Evolutionary conservation across 2,113 vertebrate genomes (phyloP), one percentile per base, ranked within the genome.

Genomic region (Brachyhypopomus gauderio): DNA sequence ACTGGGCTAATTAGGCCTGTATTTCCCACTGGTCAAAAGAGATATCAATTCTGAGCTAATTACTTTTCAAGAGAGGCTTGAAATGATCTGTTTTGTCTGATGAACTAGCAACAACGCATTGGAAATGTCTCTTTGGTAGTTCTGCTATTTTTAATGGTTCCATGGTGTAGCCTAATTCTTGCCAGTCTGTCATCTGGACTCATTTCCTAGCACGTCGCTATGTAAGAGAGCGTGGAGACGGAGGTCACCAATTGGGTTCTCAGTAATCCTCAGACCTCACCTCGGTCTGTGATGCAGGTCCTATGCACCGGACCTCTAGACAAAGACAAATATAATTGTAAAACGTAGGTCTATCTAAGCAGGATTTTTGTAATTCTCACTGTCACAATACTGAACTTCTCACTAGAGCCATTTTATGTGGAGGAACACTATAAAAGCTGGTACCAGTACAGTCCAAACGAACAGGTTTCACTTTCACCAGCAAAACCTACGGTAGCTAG

Each of bases 81-180:
- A 69, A 81, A 69, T 59, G 79, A 81, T 81, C 72, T 81, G 80
- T 81, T 81, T 72, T 81, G 79, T 81, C 79, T 81, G 80, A 75
- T 81, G 75, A 81, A 81, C 72, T 70, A 38, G 36, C 20, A 70
- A 70, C 30, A 67, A 67, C 36, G 58, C 79, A 69, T 22, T 69
- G 79, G 48, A 75, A 69, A 81, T 45, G 63, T 67, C 72, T 81
- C 63, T 19, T 69, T 20, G 17, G 80, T 60, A 69, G 52, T 55
- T 70, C 58, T 48, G 74, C 73, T 75, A 22, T 60, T 75, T 75
- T 70, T 81, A 70, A 70, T 30, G 25, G 41, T 36, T 75, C 69
- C 52, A 75, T 59, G 2, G 11, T 3, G 30, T 60, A 75, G 72
- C 79, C 79, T 81, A 59, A 69, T 81, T 81, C 45, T 62, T 81